Base-by-base conservation (phyloP, 2,113 vertebrate species). In the Odontophorus gujanensis region DNA sequence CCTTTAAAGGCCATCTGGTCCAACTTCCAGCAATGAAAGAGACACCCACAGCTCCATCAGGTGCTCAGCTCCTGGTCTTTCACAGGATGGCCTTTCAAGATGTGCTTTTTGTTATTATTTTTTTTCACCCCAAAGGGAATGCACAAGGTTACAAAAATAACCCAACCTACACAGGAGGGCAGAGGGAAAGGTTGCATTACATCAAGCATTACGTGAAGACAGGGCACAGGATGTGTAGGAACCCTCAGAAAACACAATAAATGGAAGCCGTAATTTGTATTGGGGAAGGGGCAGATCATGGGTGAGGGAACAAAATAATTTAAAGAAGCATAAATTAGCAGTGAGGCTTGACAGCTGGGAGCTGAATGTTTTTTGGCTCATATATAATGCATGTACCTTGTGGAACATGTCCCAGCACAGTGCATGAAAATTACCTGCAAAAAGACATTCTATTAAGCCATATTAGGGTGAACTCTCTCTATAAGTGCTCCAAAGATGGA, bases 301-400 rank as follows among this genome's bases (percentile, higher is more conserved):
- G 47, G 40, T 47, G 74, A 86, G n/a, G 65, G 89, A 81, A 78
- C 24, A 43, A 76, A 95, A 85, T 81, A 89, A 93, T 93, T 51
- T 14, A 32, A 59, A 72, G 58, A 86, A 62, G 6, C 87, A 88
- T 94, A 94, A 94, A 96, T 95, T 77, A 84, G 73, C 42, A 68
- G 9, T 0, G 2, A 19, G 34, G 24, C 21, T 34, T 55, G 91
- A 57, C 2, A 4, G 66, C 12, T 45, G 36, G 75, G 63, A 94
- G 81, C 15, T 69, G 62, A 38, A 30, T 82, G 58, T 2, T 0
- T 58, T 58, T 85, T 40, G 69, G 62, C 62, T 93, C 4, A 0
- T 51, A 25, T 51, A 36, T 8, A 26, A 63, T 1, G 21, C 2
- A 51, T 65, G 8, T 58, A 83, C 34, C 63, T 77, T 69, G 62